phyloP scores from a whole-genome alignment of 1,140 invertebrate species.

The Megathymus violae region DNA sequence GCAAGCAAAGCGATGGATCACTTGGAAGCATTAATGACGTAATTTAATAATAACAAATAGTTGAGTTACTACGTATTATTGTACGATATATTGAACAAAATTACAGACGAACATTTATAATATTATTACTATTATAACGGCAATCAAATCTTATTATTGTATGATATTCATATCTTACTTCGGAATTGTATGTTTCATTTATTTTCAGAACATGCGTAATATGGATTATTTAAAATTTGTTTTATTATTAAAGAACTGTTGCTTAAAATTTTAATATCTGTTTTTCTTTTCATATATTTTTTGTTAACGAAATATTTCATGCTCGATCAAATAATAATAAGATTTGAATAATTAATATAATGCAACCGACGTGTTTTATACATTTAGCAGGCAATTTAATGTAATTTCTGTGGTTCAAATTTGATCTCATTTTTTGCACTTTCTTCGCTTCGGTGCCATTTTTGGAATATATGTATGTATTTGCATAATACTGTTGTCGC shows the following conservation, averaged over 20 bases:
- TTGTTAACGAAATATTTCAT: too few relatives aligned
- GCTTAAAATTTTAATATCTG: conserved; percentile 6
- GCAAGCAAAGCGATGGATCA: conserved; percentile 44
- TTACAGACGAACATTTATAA: conserved; percentile 57
- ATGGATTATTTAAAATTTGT: not conserved
- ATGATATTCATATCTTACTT: conserved; percentile 4
- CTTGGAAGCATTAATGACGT: conserved; percentile 49
- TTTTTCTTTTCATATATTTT: conserved; percentile 38
- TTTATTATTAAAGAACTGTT: not conserved
- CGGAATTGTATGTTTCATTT: not conserved
- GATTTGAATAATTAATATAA: conserved; percentile 50
- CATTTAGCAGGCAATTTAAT: conserved; percentile 76
- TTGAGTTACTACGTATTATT: conserved; percentile 58
- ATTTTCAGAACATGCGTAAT: conserved; percentile 3
- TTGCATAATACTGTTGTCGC: conserved; percentile 67
- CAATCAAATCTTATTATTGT: conserved; percentile 55
- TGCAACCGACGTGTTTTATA: conserved; percentile 55
- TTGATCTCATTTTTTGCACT: conserved; percentile 77
- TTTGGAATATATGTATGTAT: conserved; percentile 46
- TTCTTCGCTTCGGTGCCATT: conserved; percentile 70
- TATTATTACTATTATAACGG: conserved; percentile 39
- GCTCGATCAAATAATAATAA: conserved; percentile 49
- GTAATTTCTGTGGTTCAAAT: conserved; percentile 56
- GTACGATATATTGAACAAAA: conserved; percentile 70
- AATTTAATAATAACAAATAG: conserved; percentile 63